phyloP scores from a whole-genome alignment of 1,140 invertebrate species.

The Dendroctonus ponderosae region DNA sequence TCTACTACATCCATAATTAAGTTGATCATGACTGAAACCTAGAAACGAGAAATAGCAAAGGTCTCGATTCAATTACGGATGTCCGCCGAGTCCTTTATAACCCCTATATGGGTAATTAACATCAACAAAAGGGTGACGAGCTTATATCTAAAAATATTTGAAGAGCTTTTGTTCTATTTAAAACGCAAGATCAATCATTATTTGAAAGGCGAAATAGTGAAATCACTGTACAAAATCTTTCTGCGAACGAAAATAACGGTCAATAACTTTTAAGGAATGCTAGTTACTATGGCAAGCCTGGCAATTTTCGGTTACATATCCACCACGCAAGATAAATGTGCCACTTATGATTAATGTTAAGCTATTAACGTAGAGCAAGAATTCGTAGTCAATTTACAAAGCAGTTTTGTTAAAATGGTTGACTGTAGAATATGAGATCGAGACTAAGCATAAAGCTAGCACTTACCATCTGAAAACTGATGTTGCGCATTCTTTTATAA shows the following conservation, averaged over 20 bases:
- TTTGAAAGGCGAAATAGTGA: not conserved
- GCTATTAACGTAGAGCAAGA: constrained; percentile 6
- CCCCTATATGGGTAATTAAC: constrained; percentile 3
- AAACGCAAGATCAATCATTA: constrained; percentile 16
- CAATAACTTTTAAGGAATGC: too few relatives aligned
- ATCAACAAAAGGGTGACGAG: not conserved
- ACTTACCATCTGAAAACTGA: constrained; percentile 11
- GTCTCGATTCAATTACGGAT: constrained; percentile 6
- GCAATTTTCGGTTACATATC: constrained; percentile 4
- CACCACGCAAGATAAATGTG: constrained; percentile 5
- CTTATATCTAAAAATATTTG: constrained; percentile 6
- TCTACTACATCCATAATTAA: not conserved
- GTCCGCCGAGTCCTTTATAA: not conserved
- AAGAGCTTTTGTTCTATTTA: not conserved
- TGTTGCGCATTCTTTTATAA: constrained; percentile 8
- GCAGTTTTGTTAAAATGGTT: constrained; percentile 3
- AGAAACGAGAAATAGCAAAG: constrained; percentile 4
- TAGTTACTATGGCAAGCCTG: constrained; percentile 6
- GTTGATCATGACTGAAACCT: not conserved
- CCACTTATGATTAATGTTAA: not conserved
- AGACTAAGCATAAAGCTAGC: not conserved
- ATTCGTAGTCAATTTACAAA: constrained; percentile 5
- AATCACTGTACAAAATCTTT: constrained; percentile 3
- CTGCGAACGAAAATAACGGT: constrained; percentile 7
- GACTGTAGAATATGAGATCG: constrained; percentile 1